Conservation (phyloP, 1,140 invertebrate species). For the Caerostris darwini region DNA sequence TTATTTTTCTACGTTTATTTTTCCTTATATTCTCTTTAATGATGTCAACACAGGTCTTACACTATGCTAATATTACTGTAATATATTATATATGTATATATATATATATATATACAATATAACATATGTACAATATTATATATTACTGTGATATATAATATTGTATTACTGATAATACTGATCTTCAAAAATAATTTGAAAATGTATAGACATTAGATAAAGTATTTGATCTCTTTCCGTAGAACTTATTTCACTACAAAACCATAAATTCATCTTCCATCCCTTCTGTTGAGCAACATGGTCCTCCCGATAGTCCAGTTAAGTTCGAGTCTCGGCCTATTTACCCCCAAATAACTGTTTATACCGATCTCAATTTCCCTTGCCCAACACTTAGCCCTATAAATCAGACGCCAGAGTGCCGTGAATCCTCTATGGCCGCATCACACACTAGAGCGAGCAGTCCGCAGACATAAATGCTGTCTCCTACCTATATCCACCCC, state of each 20-base stretch:
- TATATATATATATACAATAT: too few relatives aligned
- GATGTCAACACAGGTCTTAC: too few relatives aligned
- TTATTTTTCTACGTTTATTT: too few relatives aligned
- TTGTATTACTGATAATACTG: background rate
- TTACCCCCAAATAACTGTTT: conserved; percentile 22
- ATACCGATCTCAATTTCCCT: conserved; percentile 16
- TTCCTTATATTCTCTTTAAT: too few relatives aligned
- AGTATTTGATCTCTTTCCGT: too few relatives aligned
- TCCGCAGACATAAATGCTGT: background rate
- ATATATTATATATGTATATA: too few relatives aligned
- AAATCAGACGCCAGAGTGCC: background rate
- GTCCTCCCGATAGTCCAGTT: background rate
- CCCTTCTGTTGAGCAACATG: background rate
- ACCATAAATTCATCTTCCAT: background rate
- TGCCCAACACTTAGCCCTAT: background rate
- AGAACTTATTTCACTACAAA: background rate
- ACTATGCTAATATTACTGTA: too few relatives aligned
- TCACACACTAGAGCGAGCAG: background rate
- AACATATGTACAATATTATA: too few relatives aligned
- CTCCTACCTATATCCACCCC: background rate
- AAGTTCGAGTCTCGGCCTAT: background rate
- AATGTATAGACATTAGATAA: background rate
- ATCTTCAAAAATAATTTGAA: background rate
- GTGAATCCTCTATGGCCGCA: background rate
- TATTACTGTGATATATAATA: too few relatives aligned